A percentile compares a stretch with the other conserved stretches of the same genome.
Evolutionary conservation across 2,113 vertebrate genomes (phyloP).

Genomic region (Ramphastos sulfuratus): DNA sequence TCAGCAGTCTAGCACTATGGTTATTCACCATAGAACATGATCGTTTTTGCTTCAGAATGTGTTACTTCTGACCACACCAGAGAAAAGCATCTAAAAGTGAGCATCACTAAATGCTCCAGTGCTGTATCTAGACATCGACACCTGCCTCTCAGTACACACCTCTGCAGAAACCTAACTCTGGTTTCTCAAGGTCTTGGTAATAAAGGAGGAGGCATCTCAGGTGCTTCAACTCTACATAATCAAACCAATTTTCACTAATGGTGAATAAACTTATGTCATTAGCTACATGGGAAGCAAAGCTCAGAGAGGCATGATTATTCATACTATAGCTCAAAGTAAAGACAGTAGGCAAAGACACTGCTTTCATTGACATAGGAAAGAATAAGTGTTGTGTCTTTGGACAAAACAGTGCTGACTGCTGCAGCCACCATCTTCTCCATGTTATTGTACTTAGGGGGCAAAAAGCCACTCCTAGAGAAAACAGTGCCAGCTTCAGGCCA

Average conservation of each 20-base stretch:
- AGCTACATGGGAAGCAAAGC: not conserved
- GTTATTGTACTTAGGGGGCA: not conserved
- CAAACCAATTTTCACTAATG: not conserved
- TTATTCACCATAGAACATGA: not conserved
- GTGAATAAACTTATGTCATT: not conserved
- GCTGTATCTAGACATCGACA: not conserved
- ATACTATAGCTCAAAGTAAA: not conserved
- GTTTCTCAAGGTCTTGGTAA: not conserved
- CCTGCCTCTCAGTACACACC: not conserved
- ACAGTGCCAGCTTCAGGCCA: not conserved
- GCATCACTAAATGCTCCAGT: rapidly evolving
- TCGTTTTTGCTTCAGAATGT: not conserved
- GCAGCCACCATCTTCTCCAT: not conserved
- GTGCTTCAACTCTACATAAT: not conserved
- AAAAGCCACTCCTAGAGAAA: not conserved
- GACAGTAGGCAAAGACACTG: not conserved
- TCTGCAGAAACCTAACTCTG: not conserved
- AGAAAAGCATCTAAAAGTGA: not conserved
- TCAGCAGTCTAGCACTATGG: not conserved
- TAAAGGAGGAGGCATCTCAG: not conserved
- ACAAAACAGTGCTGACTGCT: not conserved
- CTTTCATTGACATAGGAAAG: not conserved
- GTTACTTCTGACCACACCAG: not conserved
- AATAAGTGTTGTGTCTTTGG: not conserved
- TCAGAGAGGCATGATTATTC: not conserved